Evolutionary conservation across 2,797 vertebrate genomes (phyloP).

Genomic region (Cyclopterus lumpus): DNA sequence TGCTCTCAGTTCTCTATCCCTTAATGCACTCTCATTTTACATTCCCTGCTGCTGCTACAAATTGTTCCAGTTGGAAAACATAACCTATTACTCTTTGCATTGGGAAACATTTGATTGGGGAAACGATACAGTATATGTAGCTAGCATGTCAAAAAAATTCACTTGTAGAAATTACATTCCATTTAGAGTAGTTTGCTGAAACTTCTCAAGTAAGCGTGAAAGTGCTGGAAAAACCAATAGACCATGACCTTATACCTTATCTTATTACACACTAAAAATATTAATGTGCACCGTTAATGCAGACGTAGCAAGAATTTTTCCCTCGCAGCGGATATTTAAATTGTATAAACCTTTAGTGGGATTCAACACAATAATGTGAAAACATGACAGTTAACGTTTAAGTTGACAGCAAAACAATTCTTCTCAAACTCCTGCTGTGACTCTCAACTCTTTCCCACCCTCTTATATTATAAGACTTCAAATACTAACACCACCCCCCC

Average conservation of each 20-base stretch:
- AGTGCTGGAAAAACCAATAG: conserved; percentile 18
- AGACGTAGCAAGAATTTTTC: not conserved
- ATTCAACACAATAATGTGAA: not conserved
- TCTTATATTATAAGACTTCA: conserved; percentile 48
- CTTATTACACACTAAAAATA: not conserved
- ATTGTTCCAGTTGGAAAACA: conserved; percentile 14
- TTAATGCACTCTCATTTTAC: conserved; percentile 34
- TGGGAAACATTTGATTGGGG: conserved; percentile 33
- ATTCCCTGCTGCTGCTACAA: conserved; percentile 14
- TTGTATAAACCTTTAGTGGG: not conserved
- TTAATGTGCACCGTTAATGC: not conserved
- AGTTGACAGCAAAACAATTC: conserved; percentile 3
- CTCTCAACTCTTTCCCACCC: conserved; percentile 13
- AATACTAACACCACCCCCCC: conserved; percentile 44
- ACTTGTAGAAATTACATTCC: conserved; percentile 17
- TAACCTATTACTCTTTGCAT: conserved; percentile 8
- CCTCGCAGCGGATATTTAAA: not conserved
- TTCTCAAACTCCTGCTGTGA: conserved; percentile 16
- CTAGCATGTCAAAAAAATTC: conserved; percentile 18
- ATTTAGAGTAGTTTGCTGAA: conserved; percentile 35
- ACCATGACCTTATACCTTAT: conserved; percentile 13
- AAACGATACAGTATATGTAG: conserved; percentile 19
- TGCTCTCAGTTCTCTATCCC: conserved; percentile 8
- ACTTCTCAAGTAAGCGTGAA: not conserved
- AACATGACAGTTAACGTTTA: conserved; percentile 13